Conservation (phyloP, 2,113 vertebrate species). For the Sapajus apella region DNA sequence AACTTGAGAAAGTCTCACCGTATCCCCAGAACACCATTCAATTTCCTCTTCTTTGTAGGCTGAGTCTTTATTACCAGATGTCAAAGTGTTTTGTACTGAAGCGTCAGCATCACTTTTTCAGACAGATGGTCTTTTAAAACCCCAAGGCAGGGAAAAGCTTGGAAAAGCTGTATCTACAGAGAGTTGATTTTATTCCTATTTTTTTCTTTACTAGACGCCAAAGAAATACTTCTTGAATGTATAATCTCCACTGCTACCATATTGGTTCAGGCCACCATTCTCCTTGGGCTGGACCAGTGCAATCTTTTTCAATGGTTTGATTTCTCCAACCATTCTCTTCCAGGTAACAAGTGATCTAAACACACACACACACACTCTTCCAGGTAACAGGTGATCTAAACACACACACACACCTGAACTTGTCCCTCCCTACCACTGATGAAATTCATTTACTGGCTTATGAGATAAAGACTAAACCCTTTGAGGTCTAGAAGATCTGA, state of each 20-base stretch:
- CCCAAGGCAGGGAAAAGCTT: not conserved
- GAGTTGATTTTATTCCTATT: not conserved
- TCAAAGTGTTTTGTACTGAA: not conserved
- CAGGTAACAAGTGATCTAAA: not conserved
- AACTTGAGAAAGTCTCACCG: not conserved
- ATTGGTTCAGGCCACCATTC: not conserved
- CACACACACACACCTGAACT: not conserved
- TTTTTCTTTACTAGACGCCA: not conserved
- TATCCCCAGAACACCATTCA: not conserved
- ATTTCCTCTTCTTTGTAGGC: not conserved
- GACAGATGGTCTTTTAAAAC: not conserved
- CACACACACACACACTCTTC: not conserved
- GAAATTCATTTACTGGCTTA: not conserved
- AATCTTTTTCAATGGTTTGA: not conserved
- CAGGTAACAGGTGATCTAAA: too few relatives aligned
- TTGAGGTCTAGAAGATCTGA: fast-evolving
- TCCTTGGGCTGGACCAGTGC: not conserved
- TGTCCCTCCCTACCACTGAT: not conserved
- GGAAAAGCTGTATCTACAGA: not conserved
- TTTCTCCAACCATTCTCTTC: not conserved
- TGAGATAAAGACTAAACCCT: not conserved
- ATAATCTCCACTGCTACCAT: not conserved
- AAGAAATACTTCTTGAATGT: not conserved
- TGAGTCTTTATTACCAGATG: not conserved
- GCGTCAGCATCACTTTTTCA: not conserved